These are phyloP conservation scores for Hylaeus anthracinus DNA, from an alignment of 1,140 invertebrate species.

Conservation along the genomic window DNA sequence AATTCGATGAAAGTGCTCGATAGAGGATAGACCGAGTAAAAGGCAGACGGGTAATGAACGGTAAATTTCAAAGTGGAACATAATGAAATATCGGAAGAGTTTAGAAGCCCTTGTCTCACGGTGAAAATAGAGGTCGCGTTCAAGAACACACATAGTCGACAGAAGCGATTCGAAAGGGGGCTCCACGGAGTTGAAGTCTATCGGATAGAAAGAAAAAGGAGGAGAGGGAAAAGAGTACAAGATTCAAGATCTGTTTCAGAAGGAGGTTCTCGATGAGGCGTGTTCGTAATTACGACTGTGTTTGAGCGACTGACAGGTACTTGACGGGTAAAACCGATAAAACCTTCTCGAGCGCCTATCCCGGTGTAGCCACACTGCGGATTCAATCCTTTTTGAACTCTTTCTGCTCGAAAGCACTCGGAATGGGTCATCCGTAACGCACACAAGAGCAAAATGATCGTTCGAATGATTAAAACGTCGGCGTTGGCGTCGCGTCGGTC, in stretches of 20 bases:
- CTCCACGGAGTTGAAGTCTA: slow-evolving; percentile 27
- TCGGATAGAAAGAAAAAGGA: background rate
- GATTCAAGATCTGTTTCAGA: slow-evolving; percentile 49
- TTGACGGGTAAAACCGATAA: slow-evolving; percentile 51
- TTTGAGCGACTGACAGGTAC: slow-evolving; percentile 54
- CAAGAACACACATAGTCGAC: slow-evolving; percentile 15
- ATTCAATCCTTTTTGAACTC: slow-evolving; percentile 2
- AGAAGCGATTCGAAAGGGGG: slow-evolving; percentile 26
- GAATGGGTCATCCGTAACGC: background rate
- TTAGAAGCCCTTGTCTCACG: slow-evolving; percentile 28
- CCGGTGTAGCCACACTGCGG: background rate
- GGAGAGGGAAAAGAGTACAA: background rate
- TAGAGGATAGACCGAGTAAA: slow-evolving; percentile 2
- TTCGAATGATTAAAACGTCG: slow-evolving; percentile 17
- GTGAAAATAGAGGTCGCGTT: slow-evolving; percentile 26
- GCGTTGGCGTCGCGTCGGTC: no score
- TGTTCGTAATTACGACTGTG: slow-evolving; percentile 55
- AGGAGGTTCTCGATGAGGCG: slow-evolving; percentile 42
- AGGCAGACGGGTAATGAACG: slow-evolving; percentile 34
- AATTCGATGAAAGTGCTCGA: slow-evolving; percentile 11
- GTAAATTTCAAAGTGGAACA: slow-evolving; percentile 40
- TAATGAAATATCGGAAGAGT: slow-evolving; percentile 49
- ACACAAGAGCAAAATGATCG: background rate
- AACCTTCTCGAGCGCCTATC: slow-evolving; percentile 16
- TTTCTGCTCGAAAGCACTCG: background rate